A percentile compares a stretch with the other conserved stretches of the same genome.
These are phyloP conservation scores for Falcaria lacertinaria DNA, from an alignment of 2,888 invertebrate genomes.

Conservation along the genomic window DNA sequence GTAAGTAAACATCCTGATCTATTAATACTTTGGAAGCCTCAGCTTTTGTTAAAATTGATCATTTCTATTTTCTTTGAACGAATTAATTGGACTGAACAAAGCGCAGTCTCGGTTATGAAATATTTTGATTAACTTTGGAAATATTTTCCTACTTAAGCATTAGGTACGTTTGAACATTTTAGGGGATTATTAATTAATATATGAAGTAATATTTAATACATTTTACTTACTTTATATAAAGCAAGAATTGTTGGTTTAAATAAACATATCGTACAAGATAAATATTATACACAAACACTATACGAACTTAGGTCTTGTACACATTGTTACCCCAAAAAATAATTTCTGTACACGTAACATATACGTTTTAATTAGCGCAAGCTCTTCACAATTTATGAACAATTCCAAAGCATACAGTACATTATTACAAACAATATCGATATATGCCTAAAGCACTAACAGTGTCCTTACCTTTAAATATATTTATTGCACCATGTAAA, in stretches of 20 bases:
- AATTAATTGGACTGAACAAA: neutral
- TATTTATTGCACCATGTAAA: constrained; percentile 65
- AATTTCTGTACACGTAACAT: constrained; percentile 19
- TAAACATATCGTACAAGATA: too few species aligned
- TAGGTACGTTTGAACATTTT: neutral
- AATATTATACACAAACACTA: too few species aligned
- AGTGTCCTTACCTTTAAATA: constrained; percentile 14
- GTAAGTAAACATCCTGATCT: too few species aligned
- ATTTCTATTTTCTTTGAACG: neutral
- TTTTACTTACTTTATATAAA: too few species aligned
- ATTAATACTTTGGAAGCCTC: too few species aligned
- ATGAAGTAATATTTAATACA: too few species aligned
- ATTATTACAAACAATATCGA: constrained; percentile 32
- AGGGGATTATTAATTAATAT: too few species aligned
- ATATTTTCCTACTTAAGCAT: neutral
- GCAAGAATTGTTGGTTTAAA: too few species aligned
- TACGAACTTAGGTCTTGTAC: too few species aligned
- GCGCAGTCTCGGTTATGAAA: neutral
- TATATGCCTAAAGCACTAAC: constrained; percentile 17
- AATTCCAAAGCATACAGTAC: constrained; percentile 48
- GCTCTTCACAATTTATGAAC: constrained; percentile 35
- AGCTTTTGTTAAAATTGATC: too few species aligned
- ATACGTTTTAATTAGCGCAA: constrained; percentile 38
- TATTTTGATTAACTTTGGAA: neutral
- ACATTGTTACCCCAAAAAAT: too few species aligned